Percentiles rank a stretch among this genome's conserved stretches.
Conservation (phyloP, 1,140 invertebrate species). For the Drosophila parvula region DNA sequence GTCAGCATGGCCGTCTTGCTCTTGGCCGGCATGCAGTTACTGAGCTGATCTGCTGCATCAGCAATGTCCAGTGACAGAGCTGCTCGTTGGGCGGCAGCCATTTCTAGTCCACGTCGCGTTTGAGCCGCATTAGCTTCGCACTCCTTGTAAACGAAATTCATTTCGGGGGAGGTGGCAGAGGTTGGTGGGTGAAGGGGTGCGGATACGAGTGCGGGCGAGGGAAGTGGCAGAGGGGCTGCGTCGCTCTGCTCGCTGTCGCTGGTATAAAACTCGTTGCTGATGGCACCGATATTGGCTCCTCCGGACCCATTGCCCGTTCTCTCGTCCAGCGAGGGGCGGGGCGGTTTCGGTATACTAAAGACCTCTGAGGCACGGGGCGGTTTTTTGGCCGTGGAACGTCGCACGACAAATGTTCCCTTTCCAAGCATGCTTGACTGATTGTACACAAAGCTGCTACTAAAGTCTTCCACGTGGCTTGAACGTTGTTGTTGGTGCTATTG, state of each 20-base stretch:
- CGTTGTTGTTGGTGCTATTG: conserved; percentile 27
- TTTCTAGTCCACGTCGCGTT: conserved; percentile 64
- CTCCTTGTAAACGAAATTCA: conserved; percentile 68
- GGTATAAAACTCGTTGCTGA: conserved; percentile 74
- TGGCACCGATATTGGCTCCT: conserved; percentile 42
- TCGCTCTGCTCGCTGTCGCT: conserved; percentile 68
- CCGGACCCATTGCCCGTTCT: conserved; percentile 17
- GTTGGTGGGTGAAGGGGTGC: conserved; percentile 30
- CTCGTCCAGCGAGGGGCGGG: conserved; percentile 53
- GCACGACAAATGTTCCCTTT: conserved; percentile 78
- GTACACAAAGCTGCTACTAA: conserved; percentile 60
- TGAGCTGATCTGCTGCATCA: conserved; percentile 59
- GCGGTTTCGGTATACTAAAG: conserved; percentile 66
- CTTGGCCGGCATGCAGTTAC: conserved; percentile 48
- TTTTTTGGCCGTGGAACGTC: conserved; percentile 70
- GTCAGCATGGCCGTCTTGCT: conserved; percentile 71
- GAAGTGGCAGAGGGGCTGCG: conserved; percentile 43
- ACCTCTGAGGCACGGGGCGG: conserved; percentile 66
- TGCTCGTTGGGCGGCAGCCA: conserved; percentile 58
- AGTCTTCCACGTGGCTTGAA: conserved; percentile 43
- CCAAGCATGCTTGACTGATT: conserved; percentile 76
- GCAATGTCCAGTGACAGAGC: conserved; percentile 72
- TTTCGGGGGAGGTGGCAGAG: conserved; percentile 39
- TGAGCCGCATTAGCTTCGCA: conserved; percentile 55
- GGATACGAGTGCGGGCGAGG: conserved; percentile 35